Conservation (phyloP, 2,113 vertebrate species). For the Tor tambroides region DNA sequence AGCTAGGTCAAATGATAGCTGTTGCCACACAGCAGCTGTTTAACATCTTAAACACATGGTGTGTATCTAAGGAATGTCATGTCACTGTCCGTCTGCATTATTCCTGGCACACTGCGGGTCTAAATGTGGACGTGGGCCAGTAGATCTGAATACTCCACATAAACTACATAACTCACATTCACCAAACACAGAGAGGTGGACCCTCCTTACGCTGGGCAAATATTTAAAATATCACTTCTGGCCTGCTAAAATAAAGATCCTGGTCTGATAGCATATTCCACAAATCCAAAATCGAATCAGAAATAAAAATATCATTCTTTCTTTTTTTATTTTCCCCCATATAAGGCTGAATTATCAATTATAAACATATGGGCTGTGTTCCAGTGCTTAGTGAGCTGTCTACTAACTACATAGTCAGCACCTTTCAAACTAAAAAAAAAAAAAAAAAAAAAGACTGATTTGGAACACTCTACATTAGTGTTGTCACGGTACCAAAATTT, state of each 20-base stretch:
- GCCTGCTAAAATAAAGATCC: not conserved
- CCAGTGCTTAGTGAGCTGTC: not conserved
- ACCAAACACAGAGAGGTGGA: not conserved
- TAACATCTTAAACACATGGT: not conserved
- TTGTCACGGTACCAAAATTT: too few species aligned
- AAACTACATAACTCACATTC: constrained; percentile 22
- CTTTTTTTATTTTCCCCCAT: not conserved
- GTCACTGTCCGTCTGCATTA: not conserved
- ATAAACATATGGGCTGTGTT: not conserved
- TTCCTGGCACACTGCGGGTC: constrained; percentile 30
- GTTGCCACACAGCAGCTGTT: constrained; percentile 9
- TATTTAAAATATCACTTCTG: not conserved
- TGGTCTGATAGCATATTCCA: not conserved
- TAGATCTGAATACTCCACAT: constrained; percentile 38
- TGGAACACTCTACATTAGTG: too few species aligned
- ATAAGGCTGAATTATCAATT: not conserved
- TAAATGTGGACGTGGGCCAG: constrained; percentile 38
- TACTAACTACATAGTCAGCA: too few species aligned
- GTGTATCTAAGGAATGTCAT: not conserved
- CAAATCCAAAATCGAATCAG: not conserved
- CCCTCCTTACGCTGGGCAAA: not conserved
- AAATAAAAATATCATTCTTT: not conserved
- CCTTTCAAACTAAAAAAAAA: too few species aligned
- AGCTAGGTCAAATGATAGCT: not conserved
- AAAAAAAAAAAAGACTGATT: too few species aligned